Evolutionary conservation across 2,888 invertebrate species (phyloP), one percentile per base, ranked within the genome.

Genomic region (Eremobia ochroleuca): DNA sequence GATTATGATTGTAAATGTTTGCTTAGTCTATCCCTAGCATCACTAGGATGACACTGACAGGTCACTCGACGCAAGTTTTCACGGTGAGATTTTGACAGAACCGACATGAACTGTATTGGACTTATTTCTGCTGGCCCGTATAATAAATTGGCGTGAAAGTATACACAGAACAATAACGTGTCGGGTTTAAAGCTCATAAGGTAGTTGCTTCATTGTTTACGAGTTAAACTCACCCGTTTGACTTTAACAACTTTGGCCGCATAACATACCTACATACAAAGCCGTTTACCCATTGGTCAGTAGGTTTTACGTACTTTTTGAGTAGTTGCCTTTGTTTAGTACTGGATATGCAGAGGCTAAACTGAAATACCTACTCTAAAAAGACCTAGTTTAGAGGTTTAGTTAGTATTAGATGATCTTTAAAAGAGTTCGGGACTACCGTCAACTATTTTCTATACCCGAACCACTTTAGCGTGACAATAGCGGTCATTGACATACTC

Each of bases 101-200:
- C n/a, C n/a, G n/a, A n/a, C n/a, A n/a, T n/a, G 18, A 5, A 28
- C 49, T 37, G 21, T 37, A 59, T 77, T 28, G 18, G 15, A 34
- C 18, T 28, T 31, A 0, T 40, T 75, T 37, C 52, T 40, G 31
- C 77, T 77, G 52, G 66, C 52, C 59, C 31, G 31, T 61, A 68
- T 61, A 66, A 68, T 43, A 68, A 85, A 73, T 67, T 67, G 15
- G 58, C 62, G 58, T 77, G 69, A 73, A 71, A 73, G 55, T 71
- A 62, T 65, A 81, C 43, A 69, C 71, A 52, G 31, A 40, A 73
- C 43, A 76, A 73, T 76, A 77, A 76, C 81, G 74, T 73, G 85
- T 70, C 40, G 66, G 52, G 62, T 76, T 87, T 73, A 79, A 88
- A 81, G 76, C 81, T 81, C 79, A 80, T 88, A 88, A 88, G 86